Evolutionary conservation across 2,113 vertebrate species (phyloP), one percentile per base, ranked within the genome.

Genomic region (Misgurnus anguillicaudatus): DNA sequence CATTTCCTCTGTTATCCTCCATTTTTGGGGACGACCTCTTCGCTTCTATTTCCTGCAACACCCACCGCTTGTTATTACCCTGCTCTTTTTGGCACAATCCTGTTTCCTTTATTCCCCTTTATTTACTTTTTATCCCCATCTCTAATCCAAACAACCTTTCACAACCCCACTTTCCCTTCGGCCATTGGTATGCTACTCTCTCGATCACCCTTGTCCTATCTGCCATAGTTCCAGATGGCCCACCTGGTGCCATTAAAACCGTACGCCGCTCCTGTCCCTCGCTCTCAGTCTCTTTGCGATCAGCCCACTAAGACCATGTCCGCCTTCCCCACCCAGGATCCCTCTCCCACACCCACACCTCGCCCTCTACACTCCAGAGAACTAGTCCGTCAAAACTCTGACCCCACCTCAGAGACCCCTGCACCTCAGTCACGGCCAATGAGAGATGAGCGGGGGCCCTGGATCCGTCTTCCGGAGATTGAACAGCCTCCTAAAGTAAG

Each of bases 231-330:
- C 91, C 95, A 96, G 88, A 94, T 95, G 90, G 96, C 95, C 83
- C 95, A 96, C 89, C 92, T 95, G 85, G 95, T 96, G 86, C 95
- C 95, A 13, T 91, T 96, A 87, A 96, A 96, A 91, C 95, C 95
- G 70, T 96, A 95, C 45, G 95, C 95, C 69, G 95, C 94, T 39
- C 95, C 95, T 75, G 95, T 95, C 72, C 96, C 96, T 79, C 94
- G 96, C 86, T 96, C 96, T 84, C 95, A 97, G 91, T 97, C 96
- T 87, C 94, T 97, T 76, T 96, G 96, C 87, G 96, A 97, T 89
- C 95, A 96, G 88, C 94, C 95, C 75, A 94, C 93, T 91, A 94
- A 94, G 91, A 96, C 94, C 84, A 93, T 95, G 91, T 94, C 94
- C 79, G 94, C 94, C 89, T 96, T 96, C 93, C 93, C 93, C 82